Evolutionary conservation across 2,113 vertebrate genomes (phyloP), one percentile per base, ranked within the genome.

Genomic region (Anoura caudifer): DNA sequence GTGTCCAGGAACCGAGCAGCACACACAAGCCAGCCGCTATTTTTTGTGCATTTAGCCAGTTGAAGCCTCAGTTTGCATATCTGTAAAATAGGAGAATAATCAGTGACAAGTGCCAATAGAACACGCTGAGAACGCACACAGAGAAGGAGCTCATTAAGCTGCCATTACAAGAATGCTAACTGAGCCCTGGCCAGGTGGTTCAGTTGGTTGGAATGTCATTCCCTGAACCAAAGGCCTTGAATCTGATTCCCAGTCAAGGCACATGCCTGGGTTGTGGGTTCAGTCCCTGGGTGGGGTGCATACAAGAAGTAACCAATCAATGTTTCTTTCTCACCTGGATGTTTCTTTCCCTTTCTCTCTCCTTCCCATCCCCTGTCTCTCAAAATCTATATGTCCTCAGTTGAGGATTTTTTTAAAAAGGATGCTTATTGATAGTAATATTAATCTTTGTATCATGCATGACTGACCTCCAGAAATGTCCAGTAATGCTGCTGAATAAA

Each of bases 391-490:
- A 63, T 31, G 28, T 63, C 28, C 5, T 31, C 13, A 31, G 28
- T 63, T 63, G 61, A 63, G 61, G 61, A 31, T 63, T 59, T 26
- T 13, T 14, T 15, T 31, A 63, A 61, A 33, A 20, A 41, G 9
- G 14, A 38, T 1, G 26, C 67, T 45, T 8, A 6, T 22, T 5
- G 8, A n/a, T 36, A 5, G 43, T 15, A 4, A n/a, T 22, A 47
- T 5, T 36, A 20, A 11, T 24, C 81, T n/a, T 17, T 14, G n/a
- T 14, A 4, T 41, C 33, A 2, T 17, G 12, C 3, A 7, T 1
- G 0, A 41, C 52, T 0, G 0, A 2, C 28, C 1, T 31, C 12
- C 4, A 13, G 33, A 26, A 4, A 31, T 2, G 56, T 36, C 73
- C 67, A 3, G 26, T 1, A 7, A 12, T 4, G 24, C 33, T 4